Base-by-base conservation (phyloP, 37 sponge, comb jelly and placozoan species). In the Crambe crambe region DNA sequence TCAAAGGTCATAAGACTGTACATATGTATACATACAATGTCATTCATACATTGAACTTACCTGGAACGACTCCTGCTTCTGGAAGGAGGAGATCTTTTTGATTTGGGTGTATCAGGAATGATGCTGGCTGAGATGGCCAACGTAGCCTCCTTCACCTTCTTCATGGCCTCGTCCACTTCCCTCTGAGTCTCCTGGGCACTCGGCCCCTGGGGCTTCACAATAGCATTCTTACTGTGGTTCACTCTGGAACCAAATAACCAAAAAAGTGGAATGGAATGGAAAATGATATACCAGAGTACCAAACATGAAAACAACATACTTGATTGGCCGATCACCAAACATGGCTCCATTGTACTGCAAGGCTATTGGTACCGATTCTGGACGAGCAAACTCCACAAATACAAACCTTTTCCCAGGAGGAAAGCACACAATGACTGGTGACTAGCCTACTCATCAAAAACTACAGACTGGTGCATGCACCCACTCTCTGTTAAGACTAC, bases 361-460 rank as follows among this genome's bases (percentile, higher is more conserved):
- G 15, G 98, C 96, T 42, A 85, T 77, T 12, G 84, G 78, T 43
- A 97, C 91, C 1, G 98, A 95, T 35, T 83, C 88, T 3, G 83
- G 89, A 39, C 79, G 77, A 6, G 91, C 68, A 89, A 95, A 97
- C 83, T 97, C 98, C 15, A 97, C 85, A 91, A 97, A 97, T n/a
- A 94, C 98, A 86, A 95, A 97, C 72, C 98, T 97, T 36, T 8
- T 25, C n/a, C n/a, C n/a, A 43, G 40, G 29, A 62, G 8, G 8
- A 20, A 62, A 10, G 25, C 8, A n/a, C 15, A 62, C n/a, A 51
- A 51, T 51, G 15, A 18, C 15, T 51, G 15, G 15, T 51, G 9
- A 51, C 9, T 51, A 51, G 15, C 8, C 64, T 29, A 22, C n/a
- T n/a, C n/a, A n/a, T n/a, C n/a, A n/a, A n/a, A n/a, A n/a, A n/a